These are phyloP conservation scores for Zosterops hypoxanthus DNA, from an alignment of 2,113 vertebrate genomes.

Conservation along the genomic window DNA sequence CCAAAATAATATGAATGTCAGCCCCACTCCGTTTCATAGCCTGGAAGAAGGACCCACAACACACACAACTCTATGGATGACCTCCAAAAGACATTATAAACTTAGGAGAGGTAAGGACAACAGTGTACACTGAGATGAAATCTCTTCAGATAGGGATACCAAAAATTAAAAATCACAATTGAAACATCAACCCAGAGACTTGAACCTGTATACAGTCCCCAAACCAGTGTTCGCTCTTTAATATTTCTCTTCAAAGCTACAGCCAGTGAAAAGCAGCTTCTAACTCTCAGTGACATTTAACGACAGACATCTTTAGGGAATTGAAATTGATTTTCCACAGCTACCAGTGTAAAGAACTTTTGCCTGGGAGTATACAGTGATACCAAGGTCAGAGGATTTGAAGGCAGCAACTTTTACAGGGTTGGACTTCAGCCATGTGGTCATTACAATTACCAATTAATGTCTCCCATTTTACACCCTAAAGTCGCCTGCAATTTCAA, in stretches of 20 bases:
- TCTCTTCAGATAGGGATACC: neutral
- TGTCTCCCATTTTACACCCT: neutral
- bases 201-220: neutral
- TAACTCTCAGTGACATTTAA: slow-evolving; percentile 45
- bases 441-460: slow-evolving; percentile 6
- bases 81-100: neutral
- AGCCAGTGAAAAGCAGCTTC: slow-evolving; percentile 13
- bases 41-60: neutral
- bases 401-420: slow-evolving; percentile 23
- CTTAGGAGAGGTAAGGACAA: neutral
- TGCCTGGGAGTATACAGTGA: neutral
- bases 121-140: neutral
- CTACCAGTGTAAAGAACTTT: slow-evolving; percentile 29
- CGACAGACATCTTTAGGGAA: slow-evolving; percentile 31
- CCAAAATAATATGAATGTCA: neutral
- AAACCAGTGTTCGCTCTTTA: neutral
- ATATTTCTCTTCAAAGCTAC: neutral
- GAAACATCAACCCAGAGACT: neutral
- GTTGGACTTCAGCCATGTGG: neutral
- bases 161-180: neutral
- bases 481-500: neutral
- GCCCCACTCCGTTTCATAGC: neutral
- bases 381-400: slow-evolving; percentile 40
- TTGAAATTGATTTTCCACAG: slow-evolving; percentile 63
- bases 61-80: rapidly evolving